A percentile compares a stretch with the other conserved stretches of the same genome.
Evolutionary conservation across 2,888 invertebrate species (phyloP).

Genomic region (Caenorhabditis uteleia): DNA sequence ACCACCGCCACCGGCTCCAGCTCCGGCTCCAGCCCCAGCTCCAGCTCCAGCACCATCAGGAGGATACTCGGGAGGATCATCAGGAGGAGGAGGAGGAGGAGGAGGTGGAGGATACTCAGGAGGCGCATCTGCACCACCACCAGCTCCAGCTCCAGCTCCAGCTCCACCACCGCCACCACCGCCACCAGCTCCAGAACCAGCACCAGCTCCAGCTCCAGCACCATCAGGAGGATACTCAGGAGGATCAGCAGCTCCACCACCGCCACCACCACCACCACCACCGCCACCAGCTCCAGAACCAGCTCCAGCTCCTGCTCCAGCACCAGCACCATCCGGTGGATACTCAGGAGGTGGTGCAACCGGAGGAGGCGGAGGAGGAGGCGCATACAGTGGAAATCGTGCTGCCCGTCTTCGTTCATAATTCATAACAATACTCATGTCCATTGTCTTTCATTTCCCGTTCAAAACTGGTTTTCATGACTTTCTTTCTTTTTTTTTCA

Average conservation of each 20-base stretch:
- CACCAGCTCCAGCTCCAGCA: slow-evolving; percentile 18
- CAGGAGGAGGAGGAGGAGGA: slow-evolving; percentile 6
- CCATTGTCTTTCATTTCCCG: too few species aligned
- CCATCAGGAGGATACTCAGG: slow-evolving; percentile 16
- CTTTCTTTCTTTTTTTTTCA: too few species aligned
- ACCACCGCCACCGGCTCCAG: background rate
- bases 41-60: slow-evolving; percentile 5
- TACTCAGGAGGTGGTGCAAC: slow-evolving; percentile 12
- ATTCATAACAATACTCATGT: too few species aligned
- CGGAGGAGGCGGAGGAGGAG: slow-evolving; percentile 25
- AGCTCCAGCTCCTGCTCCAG: slow-evolving; percentile 15
- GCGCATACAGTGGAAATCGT: too few species aligned
- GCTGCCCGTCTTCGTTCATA: too few species aligned
- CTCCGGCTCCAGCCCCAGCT: slow-evolving; percentile 1
- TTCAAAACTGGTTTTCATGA: too few species aligned
- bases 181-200: slow-evolving; percentile 5
- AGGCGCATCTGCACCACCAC: slow-evolving; percentile 7
- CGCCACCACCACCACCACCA: slow-evolving; percentile 14
- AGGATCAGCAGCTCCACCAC: slow-evolving; percentile 11
- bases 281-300: slow-evolving; percentile 13
- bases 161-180: slow-evolving; percentile 16
- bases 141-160: slow-evolving; percentile 16
- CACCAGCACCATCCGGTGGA: too few species aligned
- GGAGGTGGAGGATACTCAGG: background rate
- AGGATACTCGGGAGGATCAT: slow-evolving; percentile 8